Evolutionary conservation across 1,140 invertebrate genomes (phyloP).

Genomic region (Drosophila busckii): DNA sequence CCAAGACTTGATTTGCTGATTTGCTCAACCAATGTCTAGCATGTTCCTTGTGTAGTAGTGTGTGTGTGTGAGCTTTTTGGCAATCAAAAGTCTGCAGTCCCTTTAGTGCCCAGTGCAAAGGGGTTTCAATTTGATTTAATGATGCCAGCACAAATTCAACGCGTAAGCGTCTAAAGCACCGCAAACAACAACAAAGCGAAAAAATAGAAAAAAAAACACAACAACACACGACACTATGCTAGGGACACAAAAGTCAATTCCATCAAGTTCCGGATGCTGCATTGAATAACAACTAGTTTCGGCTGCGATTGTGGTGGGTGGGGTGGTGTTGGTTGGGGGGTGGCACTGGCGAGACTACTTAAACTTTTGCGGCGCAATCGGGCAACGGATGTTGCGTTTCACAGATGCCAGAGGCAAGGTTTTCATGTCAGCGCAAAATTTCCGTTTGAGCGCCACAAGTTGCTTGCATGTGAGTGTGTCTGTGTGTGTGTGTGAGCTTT

Average conservation of each 20-base stretch:
- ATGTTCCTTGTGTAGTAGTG: neutral
- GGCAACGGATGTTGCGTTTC: slow-evolving; percentile 61
- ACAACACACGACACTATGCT: neutral
- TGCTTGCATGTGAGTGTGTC: slow-evolving; percentile 8
- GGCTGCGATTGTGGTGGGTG: no score
- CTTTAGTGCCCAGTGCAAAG: slow-evolving; percentile 56
- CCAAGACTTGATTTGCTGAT: slow-evolving; percentile 31
- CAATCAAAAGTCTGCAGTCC: slow-evolving; percentile 66
- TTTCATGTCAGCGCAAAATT: slow-evolving; percentile 73
- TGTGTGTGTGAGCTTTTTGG: slow-evolving; percentile 36
- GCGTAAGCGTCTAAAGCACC: slow-evolving; percentile 37
- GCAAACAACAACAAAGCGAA: slow-evolving; percentile 27
- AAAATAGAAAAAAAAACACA: neutral
- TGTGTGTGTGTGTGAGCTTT: slow-evolving; percentile 28
- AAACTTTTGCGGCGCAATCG: slow-evolving; percentile 51
- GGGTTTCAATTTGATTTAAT: slow-evolving; percentile 76
- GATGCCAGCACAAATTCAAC: slow-evolving; percentile 70
- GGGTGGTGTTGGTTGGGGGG: no score
- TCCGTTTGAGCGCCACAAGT: slow-evolving; percentile 59
- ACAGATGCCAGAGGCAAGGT: slow-evolving; percentile 58
- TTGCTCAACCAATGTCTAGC: no score
- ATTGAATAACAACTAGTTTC: slow-evolving; percentile 72
- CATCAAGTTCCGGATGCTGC: slow-evolving; percentile 71
- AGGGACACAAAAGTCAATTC: slow-evolving; percentile 69
- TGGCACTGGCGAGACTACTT: no score